phyloP scores from a whole-genome alignment of 2,888 invertebrate species.

The Tenthredo mesomela region DNA sequence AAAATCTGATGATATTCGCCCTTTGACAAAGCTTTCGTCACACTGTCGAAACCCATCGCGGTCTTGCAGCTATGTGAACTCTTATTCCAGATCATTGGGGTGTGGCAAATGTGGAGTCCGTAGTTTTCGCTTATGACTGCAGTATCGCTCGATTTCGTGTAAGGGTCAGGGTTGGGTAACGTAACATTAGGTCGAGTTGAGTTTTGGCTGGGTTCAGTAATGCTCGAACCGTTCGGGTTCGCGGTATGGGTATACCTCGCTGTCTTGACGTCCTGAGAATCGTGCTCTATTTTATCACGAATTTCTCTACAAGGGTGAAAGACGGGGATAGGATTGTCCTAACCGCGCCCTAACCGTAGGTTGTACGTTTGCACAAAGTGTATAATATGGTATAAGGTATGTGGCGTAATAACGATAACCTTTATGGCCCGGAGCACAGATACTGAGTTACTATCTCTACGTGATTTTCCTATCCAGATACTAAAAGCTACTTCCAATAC shows the following conservation, averaged over 20 bases:
- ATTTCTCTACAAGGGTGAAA: neutral
- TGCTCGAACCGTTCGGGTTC: constrained; percentile 6
- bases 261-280: neutral
- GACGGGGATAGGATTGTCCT: neutral
- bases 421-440: constrained; percentile 69
- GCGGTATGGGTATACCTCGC: neutral
- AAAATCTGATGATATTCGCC: neutral
- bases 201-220: constrained; percentile 30
- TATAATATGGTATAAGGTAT: constrained; percentile 50
- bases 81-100: constrained; percentile 6
- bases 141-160: constrained; percentile 34
- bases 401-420: constrained; percentile 73
- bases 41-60: neutral
- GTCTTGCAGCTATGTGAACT: neutral
- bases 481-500: constrained; percentile 40
- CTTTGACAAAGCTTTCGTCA: neutral
- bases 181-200: constrained; percentile 44
- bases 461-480: constrained; percentile 59
- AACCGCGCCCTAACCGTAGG: constrained; percentile 32
- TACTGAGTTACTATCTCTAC: constrained; percentile 65
- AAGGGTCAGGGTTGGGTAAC: constrained; percentile 29
- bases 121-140: constrained; percentile 40
- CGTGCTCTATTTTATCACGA: neutral
- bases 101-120: neutral
- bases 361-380: constrained; percentile 42